Base-by-base conservation (phyloP, 2,797 vertebrate genomes). In the Percopsis omiscomaycus region DNA sequence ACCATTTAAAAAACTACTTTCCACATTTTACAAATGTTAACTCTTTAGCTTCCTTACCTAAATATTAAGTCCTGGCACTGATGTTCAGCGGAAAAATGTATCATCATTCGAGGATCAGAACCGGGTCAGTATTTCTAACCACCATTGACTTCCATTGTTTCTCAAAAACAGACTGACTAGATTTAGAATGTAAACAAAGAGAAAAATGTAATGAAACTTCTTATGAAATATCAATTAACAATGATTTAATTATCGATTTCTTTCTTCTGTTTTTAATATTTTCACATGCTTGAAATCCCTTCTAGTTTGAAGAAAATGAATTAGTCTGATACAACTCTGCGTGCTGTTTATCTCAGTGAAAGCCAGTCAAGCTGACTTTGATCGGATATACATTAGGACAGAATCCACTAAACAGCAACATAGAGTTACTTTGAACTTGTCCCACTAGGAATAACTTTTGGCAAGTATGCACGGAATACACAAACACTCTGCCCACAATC, bases 371-470 rank as follows among this genome's bases (percentile, higher is more conserved):
- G 67, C 61, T 11, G 72, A 69, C 54, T 60, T 66, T 71, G 77
- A 83, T 73, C 68, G 69, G 69, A 54, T 49, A 78, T 64, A 68
- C 73, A 68, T 69, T 56, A 78, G 76, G 68, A 80, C 14, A 76
- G 30, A 80, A 71, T 62, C 53, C 71, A 62, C 28, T 30, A 55
- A 77, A 70, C 64, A 57, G 58, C 51, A 42, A 30, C 1, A 5
- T 58, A 66, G 59, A 68, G 60, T 78, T 79, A 68, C 60, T 73
- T 73, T 78, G 53, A 81, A 81, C 68, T 69, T 75, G 61, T 59
- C 60, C 58, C 65, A 65, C 61, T 63, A 61, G 72, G 75, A 64
- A 77, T 57, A 87, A 84, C 68, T 82, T 85, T 81, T 78, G 69
- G 64, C 10, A 46, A 79, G 60, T 68, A 69, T 65, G 69, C 45